phyloP scores from a whole-genome alignment of 1,140 invertebrate species.

The Protaetia brevitarsis region DNA sequence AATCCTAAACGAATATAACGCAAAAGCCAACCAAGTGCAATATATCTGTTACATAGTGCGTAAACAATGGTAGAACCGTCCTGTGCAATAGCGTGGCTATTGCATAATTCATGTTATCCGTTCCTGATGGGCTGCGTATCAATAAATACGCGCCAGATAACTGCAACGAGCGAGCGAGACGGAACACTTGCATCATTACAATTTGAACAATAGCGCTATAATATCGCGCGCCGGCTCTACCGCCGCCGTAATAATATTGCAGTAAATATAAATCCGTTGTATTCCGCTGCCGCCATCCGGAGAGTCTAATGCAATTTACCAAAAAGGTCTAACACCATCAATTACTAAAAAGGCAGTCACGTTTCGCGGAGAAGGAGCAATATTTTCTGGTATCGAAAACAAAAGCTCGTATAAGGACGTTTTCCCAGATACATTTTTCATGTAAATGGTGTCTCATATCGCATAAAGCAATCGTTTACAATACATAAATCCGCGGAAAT shows the following conservation, averaged over 20 bases:
- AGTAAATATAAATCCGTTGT: constrained; percentile 20
- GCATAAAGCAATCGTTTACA: constrained; percentile 52
- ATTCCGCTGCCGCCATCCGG: constrained; percentile 9
- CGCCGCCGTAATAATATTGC: constrained; percentile 8
- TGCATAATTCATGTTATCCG: constrained; percentile 17
- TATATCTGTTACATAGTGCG: constrained; percentile 11
- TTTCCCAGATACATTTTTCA: constrained; percentile 51
- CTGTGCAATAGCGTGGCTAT: not conserved
- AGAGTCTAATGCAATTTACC: constrained; percentile 32
- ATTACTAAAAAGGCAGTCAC: constrained; percentile 47
- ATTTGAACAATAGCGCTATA: constrained; percentile 21
- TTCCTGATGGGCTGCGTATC: not conserved
- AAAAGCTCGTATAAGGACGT: constrained; percentile 47
- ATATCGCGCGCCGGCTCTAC: constrained; percentile 7
- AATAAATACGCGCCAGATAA: not conserved
- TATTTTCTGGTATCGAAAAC: constrained; percentile 51
- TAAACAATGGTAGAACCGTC: constrained; percentile 5
- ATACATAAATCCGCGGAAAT: constrained; percentile 52
- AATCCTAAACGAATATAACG: not conserved
- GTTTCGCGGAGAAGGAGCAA: constrained; percentile 42
- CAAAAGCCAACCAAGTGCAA: not conserved
- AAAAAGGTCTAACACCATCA: constrained; percentile 42
- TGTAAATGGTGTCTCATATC: constrained; percentile 52
- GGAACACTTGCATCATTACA: constrained; percentile 10
- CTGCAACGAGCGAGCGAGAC: not conserved